Evolutionary conservation across 2,888 invertebrate genomes (phyloP).

Genomic region (Dolomedes plantarius): DNA sequence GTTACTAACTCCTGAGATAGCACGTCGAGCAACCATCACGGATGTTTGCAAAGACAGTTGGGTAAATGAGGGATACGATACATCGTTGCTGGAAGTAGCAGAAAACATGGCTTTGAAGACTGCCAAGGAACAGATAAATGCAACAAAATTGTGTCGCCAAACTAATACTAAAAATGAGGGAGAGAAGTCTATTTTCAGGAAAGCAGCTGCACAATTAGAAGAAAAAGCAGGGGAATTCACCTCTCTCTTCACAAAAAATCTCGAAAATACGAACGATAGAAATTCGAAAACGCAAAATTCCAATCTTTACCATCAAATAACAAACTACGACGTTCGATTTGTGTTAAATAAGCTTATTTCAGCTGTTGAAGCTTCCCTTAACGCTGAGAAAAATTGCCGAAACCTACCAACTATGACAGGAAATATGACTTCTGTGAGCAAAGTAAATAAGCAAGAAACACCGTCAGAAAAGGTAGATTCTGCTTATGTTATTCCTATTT

Average conservation of each 20-base stretch:
- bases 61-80: constrained; percentile 90
- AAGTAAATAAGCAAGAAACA: constrained; percentile 9
- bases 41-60: constrained; percentile 98
- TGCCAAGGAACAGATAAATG: constrained; percentile 75
- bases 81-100: constrained; percentile 88
- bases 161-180: not conserved
- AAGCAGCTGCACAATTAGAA: not conserved
- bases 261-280: not conserved
- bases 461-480: constrained; percentile 37
- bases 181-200: not conserved
- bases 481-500: constrained; percentile 59
- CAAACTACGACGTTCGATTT: constrained; percentile 50
- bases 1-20: constrained; percentile 94
- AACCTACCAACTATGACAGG: not conserved
- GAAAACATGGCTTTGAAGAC: constrained; percentile 84
- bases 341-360: constrained; percentile 46
- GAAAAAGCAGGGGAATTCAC: not conserved
- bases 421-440: not conserved
- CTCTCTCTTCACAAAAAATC: not conserved
- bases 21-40: constrained; percentile 91
- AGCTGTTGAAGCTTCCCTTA: constrained; percentile 43
- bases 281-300: not conserved
- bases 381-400: not conserved
- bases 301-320: constrained; percentile 39
- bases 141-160: constrained; percentile 83